Base-by-base conservation (phyloP, 2,888 invertebrate species). In the Nemapogon koenigi region DNA sequence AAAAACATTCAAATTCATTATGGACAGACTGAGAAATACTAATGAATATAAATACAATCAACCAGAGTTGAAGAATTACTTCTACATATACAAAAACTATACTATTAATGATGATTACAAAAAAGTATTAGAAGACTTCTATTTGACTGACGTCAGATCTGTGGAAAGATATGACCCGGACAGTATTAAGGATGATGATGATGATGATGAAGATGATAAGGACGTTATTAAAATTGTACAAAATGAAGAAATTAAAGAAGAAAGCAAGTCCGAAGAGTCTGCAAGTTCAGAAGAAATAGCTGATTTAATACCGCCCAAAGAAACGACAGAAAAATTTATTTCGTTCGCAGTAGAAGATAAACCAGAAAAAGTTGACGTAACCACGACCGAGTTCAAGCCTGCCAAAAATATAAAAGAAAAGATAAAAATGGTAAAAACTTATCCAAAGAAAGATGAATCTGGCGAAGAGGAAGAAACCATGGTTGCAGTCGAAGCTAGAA, bases 31-130 rank as follows among this genome's bases (percentile, higher is more conserved):
- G n/a, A 76, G 70, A 46, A 81, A 80, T 35, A 71, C 61, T 2
- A 64, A 75, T 36, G 67, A 73, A 42, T 79, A 75, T 45, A 70
- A 72, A 57, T 60, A 65, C 38, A 81, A 81, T 44, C 67, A 72
- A 41, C 86, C 86, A 1, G 83, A 86, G 46, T 66, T 87, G 45
- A 84, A 84, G 52, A 85, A 84, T 49, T 87, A 82, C 72, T 82
- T 87, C 50, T 87, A 87, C 48, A 81, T 87, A 4, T 87, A 86
- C 56, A 83, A 83, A 49, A 86, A 86, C 49, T 81, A 83, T 50
- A 82, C 83, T 0, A 82, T 83, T 2, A 79, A 81, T 41, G 81
- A 84, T 27, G 81, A 82, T 16, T 86, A 82, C 52, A 83, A 82
- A 46, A 69, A 82, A 45, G 60, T 83, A 32, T 53, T 87, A 2